A percentile compares a stretch with the other conserved stretches of the same genome.
Evolutionary conservation across 2,113 vertebrate genomes (phyloP).

Genomic region (Oncorhynchus keta): DNA sequence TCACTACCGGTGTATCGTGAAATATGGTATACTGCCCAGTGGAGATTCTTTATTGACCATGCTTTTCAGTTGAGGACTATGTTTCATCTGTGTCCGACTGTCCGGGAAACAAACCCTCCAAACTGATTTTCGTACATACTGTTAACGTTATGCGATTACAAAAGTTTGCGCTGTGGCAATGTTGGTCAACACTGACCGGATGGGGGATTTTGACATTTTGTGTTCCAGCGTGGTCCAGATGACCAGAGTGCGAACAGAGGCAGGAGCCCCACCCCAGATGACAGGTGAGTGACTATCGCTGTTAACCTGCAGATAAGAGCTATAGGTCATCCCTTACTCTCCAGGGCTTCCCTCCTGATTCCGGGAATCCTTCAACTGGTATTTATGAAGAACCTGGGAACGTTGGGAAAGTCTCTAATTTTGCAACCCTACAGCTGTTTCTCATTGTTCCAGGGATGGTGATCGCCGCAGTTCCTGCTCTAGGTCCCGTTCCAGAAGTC

Average conservation of each 20-base stretch:
- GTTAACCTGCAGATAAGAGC: background rate
- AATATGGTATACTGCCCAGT: too few species aligned
- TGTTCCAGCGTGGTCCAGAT: conserved; percentile 35
- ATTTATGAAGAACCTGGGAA: background rate
- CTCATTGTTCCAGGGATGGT: conserved; percentile 24
- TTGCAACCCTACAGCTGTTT: background rate
- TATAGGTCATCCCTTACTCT: background rate
- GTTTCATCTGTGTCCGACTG: too few species aligned
- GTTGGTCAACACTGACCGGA: background rate
- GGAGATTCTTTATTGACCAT: too few species aligned
- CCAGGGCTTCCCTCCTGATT: background rate
- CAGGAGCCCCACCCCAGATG: conserved; percentile 35
- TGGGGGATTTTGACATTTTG: background rate
- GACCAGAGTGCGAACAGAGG: conserved; percentile 34
- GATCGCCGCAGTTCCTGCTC: conserved; percentile 24
- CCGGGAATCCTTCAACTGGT: background rate
- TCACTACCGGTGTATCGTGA: too few species aligned
- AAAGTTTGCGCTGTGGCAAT: too few species aligned
- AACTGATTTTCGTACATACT: too few species aligned
- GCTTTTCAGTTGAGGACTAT: too few species aligned
- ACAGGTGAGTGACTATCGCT: conserved; percentile 27
- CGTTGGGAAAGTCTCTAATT: background rate
- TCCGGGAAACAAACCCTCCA: too few species aligned
- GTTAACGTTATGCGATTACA: too few species aligned
- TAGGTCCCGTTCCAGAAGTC: conserved; percentile 28